Percentiles rank a stretch among this genome's conserved stretches.
Evolutionary conservation across 2,113 vertebrate species (phyloP).

Genomic region (Elephas maximus): DNA sequence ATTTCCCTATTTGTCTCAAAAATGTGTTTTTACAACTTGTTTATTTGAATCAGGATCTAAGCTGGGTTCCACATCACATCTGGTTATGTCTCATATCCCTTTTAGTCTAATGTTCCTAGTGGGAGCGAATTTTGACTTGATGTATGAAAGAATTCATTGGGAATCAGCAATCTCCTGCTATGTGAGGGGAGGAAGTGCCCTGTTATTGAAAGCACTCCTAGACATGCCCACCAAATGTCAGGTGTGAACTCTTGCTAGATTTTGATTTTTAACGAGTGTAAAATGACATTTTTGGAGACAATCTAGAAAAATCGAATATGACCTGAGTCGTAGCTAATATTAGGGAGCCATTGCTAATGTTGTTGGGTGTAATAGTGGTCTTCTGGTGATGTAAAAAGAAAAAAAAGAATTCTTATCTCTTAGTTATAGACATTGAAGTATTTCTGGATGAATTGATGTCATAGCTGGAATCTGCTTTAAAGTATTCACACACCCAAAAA

Average conservation of each 20-base stretch:
- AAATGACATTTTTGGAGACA: not conserved
- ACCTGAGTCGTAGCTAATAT: not conserved
- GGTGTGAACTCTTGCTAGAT: not conserved
- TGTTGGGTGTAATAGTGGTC: not conserved
- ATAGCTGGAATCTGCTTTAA: slow-evolving; percentile 6
- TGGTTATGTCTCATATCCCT: not conserved
- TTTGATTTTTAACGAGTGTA: not conserved
- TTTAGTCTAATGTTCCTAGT: not conserved
- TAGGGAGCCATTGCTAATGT: not conserved
- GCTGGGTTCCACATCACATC: not conserved
- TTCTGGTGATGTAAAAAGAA: not conserved
- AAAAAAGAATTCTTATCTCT: slow-evolving; percentile 2
- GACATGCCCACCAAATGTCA: not conserved
- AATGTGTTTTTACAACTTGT: not conserved
- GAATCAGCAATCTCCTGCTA: not conserved
- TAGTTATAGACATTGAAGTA: not conserved
- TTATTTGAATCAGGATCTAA: not conserved
- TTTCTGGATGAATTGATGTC: not conserved
- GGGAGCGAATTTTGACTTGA: not conserved
- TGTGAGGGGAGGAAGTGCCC: not conserved
- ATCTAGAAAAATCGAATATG: not conserved
- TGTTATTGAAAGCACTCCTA: not conserved
- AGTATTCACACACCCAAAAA: not conserved
- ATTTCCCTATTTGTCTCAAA: not conserved
- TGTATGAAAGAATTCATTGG: not conserved